A percentile compares a stretch with the other conserved stretches of the same genome.
Evolutionary conservation across 2,797 vertebrate species (phyloP).

Genomic region (Hapalemur alaotrensis): DNA sequence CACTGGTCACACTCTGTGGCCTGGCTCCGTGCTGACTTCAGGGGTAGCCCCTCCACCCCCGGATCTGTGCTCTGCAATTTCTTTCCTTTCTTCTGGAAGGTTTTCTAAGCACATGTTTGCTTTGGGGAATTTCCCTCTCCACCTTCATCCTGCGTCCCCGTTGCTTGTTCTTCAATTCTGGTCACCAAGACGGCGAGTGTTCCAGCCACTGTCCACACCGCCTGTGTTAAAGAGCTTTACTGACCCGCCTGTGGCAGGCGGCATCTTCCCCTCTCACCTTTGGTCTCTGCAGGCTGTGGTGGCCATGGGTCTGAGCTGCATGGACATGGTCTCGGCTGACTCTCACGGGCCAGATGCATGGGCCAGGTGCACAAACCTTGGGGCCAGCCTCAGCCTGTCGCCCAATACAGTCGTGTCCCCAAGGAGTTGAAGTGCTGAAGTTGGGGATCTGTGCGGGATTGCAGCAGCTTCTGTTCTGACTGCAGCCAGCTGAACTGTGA

Average conservation of each 20-base stretch:
- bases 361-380: background rate
- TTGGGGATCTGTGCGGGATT: background rate
- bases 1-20: background rate
- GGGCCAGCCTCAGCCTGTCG: background rate
- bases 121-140: background rate
- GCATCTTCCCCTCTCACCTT: background rate
- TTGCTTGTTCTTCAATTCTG: background rate
- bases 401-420: background rate
- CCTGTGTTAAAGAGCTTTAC: too few species aligned
- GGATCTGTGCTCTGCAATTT: background rate
- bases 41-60: background rate
- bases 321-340: background rate
- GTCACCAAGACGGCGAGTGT: background rate
- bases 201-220: background rate
- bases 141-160: background rate
- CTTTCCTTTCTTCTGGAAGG: background rate
- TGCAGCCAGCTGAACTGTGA: background rate
- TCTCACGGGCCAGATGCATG: background rate
- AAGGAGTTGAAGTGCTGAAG: background rate
- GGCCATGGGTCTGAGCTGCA: background rate
- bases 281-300: background rate
- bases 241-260: too few species aligned
- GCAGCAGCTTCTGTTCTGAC: background rate
- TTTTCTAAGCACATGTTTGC: background rate
- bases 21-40: too few species aligned